Evolutionary conservation across 2,888 invertebrate species (phyloP), one percentile per base, ranked within the genome.

Genomic region (Tyria jacobaeae): DNA sequence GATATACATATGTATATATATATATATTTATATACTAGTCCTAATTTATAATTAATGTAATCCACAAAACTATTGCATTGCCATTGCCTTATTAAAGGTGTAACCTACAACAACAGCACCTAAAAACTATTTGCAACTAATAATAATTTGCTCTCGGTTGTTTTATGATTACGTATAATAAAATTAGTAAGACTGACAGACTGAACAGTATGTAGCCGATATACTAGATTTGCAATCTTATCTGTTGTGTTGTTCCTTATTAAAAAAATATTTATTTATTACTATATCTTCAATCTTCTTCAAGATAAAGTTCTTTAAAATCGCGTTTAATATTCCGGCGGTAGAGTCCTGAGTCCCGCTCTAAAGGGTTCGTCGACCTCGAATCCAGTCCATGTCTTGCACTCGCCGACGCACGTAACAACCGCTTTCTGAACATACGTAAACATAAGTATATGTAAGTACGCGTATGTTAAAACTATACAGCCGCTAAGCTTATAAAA

Each of bases 381-480:
- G 70, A 87, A 90, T 90, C 93, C 92, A 92, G 92, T 91, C 88
- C 89, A 88, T 82, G 91, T 89, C 92, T 92, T 92, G 89, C 90
- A 88, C 84, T 88, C 89, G 87, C 84, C 87, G 85, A 70, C 88
- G 86, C 89, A 90, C 92, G 90, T 91, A 92, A 91, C 89, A 87
- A 84, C 89, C 86, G 88, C 89, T 89, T 88, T 88, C 87, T 86
- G 87, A 87, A 85, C 86, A 81, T 77, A 75, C 79, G 70, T 72
- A 71, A 60, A 72, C 66, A 72, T 64, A 78, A 78, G 53, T 68
- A 72, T 71, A 72, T 68, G 70, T 73, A 73, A 68, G 71, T 73
- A 74, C 72, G 66, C 68, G 76, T 72, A 68, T 56, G 66, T 64
- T 71, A 61, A 51, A 53, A 56, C 64, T 64, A 65, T 66, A 64